Conservation (phyloP, 2,888 invertebrate genomes). For the Pelosia muscerda region DNA sequence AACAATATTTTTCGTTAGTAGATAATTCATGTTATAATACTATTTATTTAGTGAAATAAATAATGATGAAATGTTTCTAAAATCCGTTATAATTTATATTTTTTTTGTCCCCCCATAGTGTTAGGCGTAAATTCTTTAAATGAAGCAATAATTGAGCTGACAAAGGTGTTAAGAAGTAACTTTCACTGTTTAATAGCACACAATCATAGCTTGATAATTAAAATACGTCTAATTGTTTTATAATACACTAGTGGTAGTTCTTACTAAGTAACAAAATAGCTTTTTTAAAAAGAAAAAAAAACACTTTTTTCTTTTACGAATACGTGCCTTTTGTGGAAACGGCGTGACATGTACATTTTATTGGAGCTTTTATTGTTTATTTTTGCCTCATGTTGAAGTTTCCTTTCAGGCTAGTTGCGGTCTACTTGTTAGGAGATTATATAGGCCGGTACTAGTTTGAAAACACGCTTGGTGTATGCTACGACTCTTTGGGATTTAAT, state of each 20-base stretch:
- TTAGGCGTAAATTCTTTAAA: slow-evolving; percentile 49
- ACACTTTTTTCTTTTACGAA: slow-evolving; percentile 64
- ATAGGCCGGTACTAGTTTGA: slow-evolving; percentile 30
- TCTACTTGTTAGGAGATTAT: slow-evolving; percentile 26
- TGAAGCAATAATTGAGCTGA: slow-evolving; percentile 52
- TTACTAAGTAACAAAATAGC: slow-evolving; percentile 79
- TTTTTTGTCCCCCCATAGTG: slow-evolving; percentile 40
- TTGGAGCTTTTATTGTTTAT: slow-evolving; percentile 66
- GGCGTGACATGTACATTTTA: slow-evolving; percentile 70
- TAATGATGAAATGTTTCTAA: slow-evolving; percentile 61
- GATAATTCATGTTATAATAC: slow-evolving; percentile 78
- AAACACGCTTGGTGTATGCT: slow-evolving; percentile 46
- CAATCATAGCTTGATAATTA: slow-evolving; percentile 69
- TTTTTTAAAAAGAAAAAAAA: slow-evolving; percentile 74
- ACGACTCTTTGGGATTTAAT: slow-evolving; percentile 44
- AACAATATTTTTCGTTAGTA: slow-evolving; percentile 68
- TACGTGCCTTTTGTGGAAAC: slow-evolving; percentile 80
- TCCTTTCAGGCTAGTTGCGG: slow-evolving; percentile 36
- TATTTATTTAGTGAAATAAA: slow-evolving; percentile 80
- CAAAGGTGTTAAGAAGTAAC: slow-evolving; percentile 44
- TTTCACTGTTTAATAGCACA: slow-evolving; percentile 65
- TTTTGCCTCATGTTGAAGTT: slow-evolving; percentile 60
- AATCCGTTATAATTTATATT: slow-evolving; percentile 50
- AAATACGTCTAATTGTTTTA: slow-evolving; percentile 61
- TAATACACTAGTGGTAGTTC: slow-evolving; percentile 69